Conservation (phyloP, 2,113 vertebrate genomes). For the Fukomys damarensis region DNA sequence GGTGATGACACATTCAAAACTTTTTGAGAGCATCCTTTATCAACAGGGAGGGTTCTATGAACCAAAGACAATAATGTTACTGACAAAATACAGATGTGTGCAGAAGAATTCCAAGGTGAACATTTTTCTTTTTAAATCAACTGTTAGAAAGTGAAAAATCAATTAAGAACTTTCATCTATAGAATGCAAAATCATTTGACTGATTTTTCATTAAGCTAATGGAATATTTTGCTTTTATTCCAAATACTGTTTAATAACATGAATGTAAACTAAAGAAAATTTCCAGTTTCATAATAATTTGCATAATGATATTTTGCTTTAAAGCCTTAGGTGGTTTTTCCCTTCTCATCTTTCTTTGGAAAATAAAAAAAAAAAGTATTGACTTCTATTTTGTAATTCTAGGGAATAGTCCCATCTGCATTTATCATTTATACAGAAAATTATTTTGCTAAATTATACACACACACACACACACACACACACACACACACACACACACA, state of each 20-base stretch:
- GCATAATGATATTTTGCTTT: conserved; percentile 49
- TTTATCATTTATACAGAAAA: conserved; percentile 12
- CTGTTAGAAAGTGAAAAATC: conserved; percentile 48
- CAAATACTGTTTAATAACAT: background rate
- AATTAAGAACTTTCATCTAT: conserved; percentile 38
- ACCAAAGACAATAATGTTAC: conserved; percentile 58
- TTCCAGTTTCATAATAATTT: conserved; percentile 55
- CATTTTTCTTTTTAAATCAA: conserved; percentile 57
- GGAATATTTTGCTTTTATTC: conserved; percentile 41
- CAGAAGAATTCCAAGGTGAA: conserved; percentile 64
- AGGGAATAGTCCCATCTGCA: background rate
- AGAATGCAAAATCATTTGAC: conserved; percentile 28
- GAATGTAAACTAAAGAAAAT: conserved; percentile 22
- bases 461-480: no score
- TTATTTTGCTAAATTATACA: background rate
- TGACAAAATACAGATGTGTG: conserved; percentile 54
- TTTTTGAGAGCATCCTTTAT: conserved; percentile 58
- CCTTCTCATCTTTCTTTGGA: conserved; percentile 44
- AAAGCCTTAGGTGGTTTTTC: conserved; percentile 14
- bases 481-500: no score
- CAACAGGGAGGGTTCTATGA: conserved; percentile 54
- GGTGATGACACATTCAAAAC: conserved; percentile 61
- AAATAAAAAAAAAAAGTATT: conserved; percentile 22
- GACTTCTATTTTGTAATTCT: conserved; percentile 45
- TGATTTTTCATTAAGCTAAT: conserved; percentile 42